phyloP scores from a whole-genome alignment of 2,797 vertebrate species.

The Rhinophrynus dorsalis region DNA sequence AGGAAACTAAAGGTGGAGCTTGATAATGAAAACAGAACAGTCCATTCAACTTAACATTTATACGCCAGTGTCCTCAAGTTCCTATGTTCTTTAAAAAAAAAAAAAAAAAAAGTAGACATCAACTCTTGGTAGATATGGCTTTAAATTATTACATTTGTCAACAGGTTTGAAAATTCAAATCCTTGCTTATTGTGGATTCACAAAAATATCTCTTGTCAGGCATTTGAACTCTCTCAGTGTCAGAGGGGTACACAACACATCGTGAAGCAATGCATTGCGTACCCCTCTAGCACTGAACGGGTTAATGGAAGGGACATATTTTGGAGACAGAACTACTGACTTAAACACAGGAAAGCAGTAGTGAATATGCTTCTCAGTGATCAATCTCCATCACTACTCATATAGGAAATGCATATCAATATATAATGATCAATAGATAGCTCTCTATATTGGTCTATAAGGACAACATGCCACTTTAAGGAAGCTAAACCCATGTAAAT shows the following conservation, averaged over 20 bases:
- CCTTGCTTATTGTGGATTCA: not conserved
- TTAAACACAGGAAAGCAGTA: constrained; percentile 45
- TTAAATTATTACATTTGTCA: constrained; percentile 41
- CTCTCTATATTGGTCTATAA: constrained; percentile 47
- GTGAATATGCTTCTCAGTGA: constrained; percentile 22
- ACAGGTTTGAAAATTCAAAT: constrained; percentile 13
- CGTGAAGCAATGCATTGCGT: too few species aligned
- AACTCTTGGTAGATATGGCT: constrained; percentile 48
- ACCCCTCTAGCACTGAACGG: too few species aligned
- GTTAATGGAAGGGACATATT: constrained; percentile 20
- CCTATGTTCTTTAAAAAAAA: constrained; percentile 25
- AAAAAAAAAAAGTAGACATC: constrained; percentile 37
- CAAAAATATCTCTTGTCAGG: constrained; percentile 22
- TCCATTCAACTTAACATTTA: constrained; percentile 25
- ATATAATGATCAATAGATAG: constrained; percentile 42
- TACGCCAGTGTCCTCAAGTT: constrained; percentile 33
- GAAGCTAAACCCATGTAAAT: constrained; percentile 44
- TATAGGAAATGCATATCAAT: constrained; percentile 47
- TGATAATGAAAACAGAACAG: constrained; percentile 32
- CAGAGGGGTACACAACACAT: too few species aligned
- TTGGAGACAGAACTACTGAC: constrained; percentile 36
- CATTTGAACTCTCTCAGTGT: too few species aligned
- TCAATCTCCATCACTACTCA: constrained; percentile 24
- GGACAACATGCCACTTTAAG: constrained; percentile 45
- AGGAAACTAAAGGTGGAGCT: constrained; percentile 11